Conservation (phyloP, 53 echinoderm and acorn worm genomes). For the Holothuria scabra region DNA sequence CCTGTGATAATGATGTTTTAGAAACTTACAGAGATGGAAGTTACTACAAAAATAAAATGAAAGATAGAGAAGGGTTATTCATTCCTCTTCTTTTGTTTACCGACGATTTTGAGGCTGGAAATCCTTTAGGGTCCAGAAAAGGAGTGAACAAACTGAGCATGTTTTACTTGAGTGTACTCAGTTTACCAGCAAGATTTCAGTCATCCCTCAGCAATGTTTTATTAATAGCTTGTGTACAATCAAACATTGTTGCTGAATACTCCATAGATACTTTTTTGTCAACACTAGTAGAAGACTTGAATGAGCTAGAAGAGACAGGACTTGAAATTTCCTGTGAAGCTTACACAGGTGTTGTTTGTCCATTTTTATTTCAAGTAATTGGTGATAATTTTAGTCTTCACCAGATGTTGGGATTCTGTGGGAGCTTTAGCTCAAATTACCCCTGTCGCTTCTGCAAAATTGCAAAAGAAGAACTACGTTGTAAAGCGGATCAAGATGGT, state of each 20-base stretch:
- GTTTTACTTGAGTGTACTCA: conserved; percentile 48
- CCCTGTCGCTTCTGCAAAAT: conserved; percentile 61
- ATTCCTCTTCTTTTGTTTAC: conserved; percentile 39
- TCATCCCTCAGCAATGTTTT: conserved; percentile 39
- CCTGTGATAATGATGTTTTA: conserved; percentile 41
- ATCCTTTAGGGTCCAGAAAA: conserved; percentile 44
- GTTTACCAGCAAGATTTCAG: conserved; percentile 32
- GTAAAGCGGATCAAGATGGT: conserved; percentile 3
- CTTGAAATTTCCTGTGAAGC: conserved; percentile 24
- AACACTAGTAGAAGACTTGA: conserved; percentile 12
- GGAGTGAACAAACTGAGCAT: conserved; percentile 46
- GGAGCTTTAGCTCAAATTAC: conserved; percentile 65
- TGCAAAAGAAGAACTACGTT: conserved; percentile 13
- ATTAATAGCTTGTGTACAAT: conserved; percentile 26
- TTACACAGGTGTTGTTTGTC: conserved; percentile 46
- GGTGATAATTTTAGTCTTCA: conserved; percentile 72
- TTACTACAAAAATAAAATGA: conserved; percentile 29
- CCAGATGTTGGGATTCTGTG: conserved; percentile 57
- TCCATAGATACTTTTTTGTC: conserved; percentile 16
- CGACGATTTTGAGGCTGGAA: conserved; percentile 46
- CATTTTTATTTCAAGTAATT: conserved; percentile 57
- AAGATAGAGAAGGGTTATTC: background rate
- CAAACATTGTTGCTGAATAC: conserved; percentile 35
- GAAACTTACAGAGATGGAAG: conserved; percentile 58
- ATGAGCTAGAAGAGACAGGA: conserved; percentile 1